Base-by-base conservation (phyloP, 2,888 invertebrate genomes). In the Drosophila paramelanica region DNA sequence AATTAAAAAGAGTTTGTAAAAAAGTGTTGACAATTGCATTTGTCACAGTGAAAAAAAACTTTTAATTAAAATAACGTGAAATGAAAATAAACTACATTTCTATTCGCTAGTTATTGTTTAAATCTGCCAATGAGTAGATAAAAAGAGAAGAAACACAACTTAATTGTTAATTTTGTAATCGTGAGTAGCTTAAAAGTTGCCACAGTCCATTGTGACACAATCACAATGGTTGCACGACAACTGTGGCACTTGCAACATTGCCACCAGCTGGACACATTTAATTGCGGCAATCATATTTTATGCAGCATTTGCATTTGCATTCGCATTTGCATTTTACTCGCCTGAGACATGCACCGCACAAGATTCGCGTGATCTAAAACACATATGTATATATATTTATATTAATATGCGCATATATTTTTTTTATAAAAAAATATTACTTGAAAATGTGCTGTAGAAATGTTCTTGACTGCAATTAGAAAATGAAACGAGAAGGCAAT, bases 221-320 rank as follows among this genome's bases (percentile, higher is more conserved):
- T 58, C 42, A 43, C 59, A 60, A 59, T 59, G 59, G 14, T 17
- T 38, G 25, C 31, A 17, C 25, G 36, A 25, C 33, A 45, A 36
- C 8, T 57, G 59, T 20, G 38, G 58, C 47, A 41, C 58, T 61
- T 68, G 75, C 69, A 75, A 75, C 53, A 58, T 39, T 55, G 43
- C 41, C 36, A 51, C 25, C 39, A 42, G 50, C 56, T 67, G 69
- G 46, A 58, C 61, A 73, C 53, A 42, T 60, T 49, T 65, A 83
- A 79, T 77, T 66, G 70, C 50, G 49, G 65, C 70, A 73, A 78
- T 84, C 74, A 70, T 62, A 76, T 83, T 66, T 67, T 58, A 72
- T 74, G 73, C 77, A 57, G 50, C 52, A 81, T 66, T 77, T 77
- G 61, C 76, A 39, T 27, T 53, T 17, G 27, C 42, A 78, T 77